Base-by-base conservation (phyloP, 1,140 invertebrate genomes). In the Carposina sasakii region DNA sequence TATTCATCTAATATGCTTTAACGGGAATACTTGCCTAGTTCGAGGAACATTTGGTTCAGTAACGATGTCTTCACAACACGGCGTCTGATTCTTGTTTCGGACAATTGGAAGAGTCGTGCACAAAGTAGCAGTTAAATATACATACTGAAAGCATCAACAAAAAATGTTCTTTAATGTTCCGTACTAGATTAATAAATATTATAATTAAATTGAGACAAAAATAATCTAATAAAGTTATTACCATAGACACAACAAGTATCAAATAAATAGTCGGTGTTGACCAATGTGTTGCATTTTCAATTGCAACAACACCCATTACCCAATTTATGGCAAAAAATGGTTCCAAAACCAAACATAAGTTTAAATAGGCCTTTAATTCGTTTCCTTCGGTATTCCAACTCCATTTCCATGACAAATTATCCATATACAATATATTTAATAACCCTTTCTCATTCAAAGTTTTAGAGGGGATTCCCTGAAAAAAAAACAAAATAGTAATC, bases 301-400 rank as follows among this genome's bases (percentile, higher is more conserved):
- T 83, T 9, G 91, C 90, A 4, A 92, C 83, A 4, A 91, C 90
- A 1, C 89, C 89, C 66, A 91, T 86, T 55, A 92, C 91, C 91
- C 91, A 92, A 52, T 88, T 87, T 10, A 90, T 85, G 13, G 88
- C 87, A 59, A 90, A 89, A 44, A 89, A 82, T 23, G 89, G 89
- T 50, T 90, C 83, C 48, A 90, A 59, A 10, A 88, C 83, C 5
- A 89, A 77, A 17, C 88, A 88, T 0, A 89, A 74, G 57, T 89
- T 81, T 19, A 90, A 54, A 42, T 87, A 86, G 22, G 79, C 71
- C 54, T 86, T 78, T 44, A 85, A 61, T 44, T 81, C 76, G 34
- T 79, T 76, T 36, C 79, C 76, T 57, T 85, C 85, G 9, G 79
- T 74, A 44, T 76, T 77, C 70, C 76, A 81, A 28, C 68, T 77